Evolutionary conservation across 2,888 invertebrate genomes (phyloP), one percentile per base, ranked within the genome.

Genomic region (Teleogryllus oceanicus): DNA sequence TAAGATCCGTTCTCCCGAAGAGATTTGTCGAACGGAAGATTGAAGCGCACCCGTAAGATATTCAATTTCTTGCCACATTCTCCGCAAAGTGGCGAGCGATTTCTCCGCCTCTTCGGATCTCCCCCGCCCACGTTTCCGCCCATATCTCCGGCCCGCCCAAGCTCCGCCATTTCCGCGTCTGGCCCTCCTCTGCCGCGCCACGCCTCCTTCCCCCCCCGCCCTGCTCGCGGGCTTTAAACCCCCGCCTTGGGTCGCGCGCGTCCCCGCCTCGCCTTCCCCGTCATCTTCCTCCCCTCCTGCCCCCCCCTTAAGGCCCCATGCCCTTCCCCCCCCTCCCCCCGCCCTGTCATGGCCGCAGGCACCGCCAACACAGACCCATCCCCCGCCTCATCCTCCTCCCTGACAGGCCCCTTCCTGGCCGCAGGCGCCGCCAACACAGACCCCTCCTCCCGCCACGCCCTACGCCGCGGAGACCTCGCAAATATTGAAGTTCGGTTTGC

Each of bases 1-100:
- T 62, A 62, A 62, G 62, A 62, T 62, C 62, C n/a, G 62, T 62
- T 62, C 62, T n/a, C 62, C 16, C 16, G n/a, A 62, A 62, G 16
- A 62, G 62, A 62, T 62, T 62, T 62, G 62, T 62, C 62, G 13
- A 18, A n/a, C 16, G 62, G 62, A n/a, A 62, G 62, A 62, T 62
- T 62, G 62, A 62, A n/a, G 62, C 62, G 13, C 62, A n/a, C n/a
- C 62, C n/a, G 4, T 62, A 62, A 62, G 62, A 62, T 62, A 62
- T 62, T 62, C 62, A 62, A 62, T 62, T 62, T 62, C 62, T 62
- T 62, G 62, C 62, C 62, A 62, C 62, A 62, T 62, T 62, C 62
- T 62, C 62, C 62, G 62, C 62, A 62, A 62, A 62, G 16, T 62
- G 62, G 13, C 62, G 62, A 13, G 62, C 62, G 13, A n/a, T 13